Evolutionary conservation across 2,888 invertebrate species (phyloP), one percentile per base, ranked within the genome.

Genomic region (Nyleta sp.): DNA sequence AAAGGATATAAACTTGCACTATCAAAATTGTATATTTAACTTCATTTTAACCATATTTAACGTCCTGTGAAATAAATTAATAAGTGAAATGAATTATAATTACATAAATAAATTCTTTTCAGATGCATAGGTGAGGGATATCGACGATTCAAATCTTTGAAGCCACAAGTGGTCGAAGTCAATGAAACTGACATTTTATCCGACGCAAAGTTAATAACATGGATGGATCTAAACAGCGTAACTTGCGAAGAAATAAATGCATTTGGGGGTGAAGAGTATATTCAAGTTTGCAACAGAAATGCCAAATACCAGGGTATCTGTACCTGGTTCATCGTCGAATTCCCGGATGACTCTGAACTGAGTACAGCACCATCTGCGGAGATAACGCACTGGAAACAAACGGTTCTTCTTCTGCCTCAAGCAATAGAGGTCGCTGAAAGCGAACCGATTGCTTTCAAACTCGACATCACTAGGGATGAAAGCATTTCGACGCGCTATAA

Each of bases 271-370:
- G 92, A 94, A 80, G 93, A 95, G 88, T 93, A 95, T 78, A 92
- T 86, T 22, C 59, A 78, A 24, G 68, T 85, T 24, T 85, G 85
- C 22, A 92, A 90, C 46, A 93, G 92, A 87, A 86, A 91, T 31
- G 95, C 95, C 0, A 91, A 91, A 71, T 95, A 94, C 87, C 94
- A 95, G 91, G 95, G 95, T 0, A 89, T 96, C 57, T 95, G 95
- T 86, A 90, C 96, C 52, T 97, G 97, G 96, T 97, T 97, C 89
- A 94, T 94, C 10, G 95, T 95, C 81, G 91, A 91, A 52, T 97
- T 97, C 89, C 95, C 95, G 2, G 90, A 91, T 78, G 81, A 89
- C 22, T 86, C 89, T 42, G 84, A 89, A 33, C 87, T 94, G 38
- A 93, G 93, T 4, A 95, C 95, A 1, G 91, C 93, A 59, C 94